Conservation (phyloP, 1,140 invertebrate species). For the Drosophila azteca region DNA sequence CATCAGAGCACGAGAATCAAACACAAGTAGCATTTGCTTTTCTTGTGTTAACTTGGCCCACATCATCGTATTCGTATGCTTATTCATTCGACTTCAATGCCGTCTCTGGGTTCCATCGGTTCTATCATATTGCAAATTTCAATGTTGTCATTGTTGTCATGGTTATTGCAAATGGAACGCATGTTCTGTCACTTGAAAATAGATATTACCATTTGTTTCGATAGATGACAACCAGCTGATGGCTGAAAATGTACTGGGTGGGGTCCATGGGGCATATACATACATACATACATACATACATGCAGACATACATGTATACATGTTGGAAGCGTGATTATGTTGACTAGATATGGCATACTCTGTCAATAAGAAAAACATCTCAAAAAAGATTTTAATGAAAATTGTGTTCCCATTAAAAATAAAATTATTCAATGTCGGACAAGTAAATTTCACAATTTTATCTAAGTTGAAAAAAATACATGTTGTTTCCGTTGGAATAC, state of each 20-base stretch:
- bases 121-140: conserved; percentile 12
- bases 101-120: conserved; percentile 6
- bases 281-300: no score
- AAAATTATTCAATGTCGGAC: no score
- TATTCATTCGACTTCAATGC: conserved; percentile 56
- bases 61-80: conserved; percentile 31
- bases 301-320: no score
- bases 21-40: conserved; percentile 42
- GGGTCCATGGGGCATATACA: conserved; percentile 44
- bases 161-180: conserved; percentile 35
- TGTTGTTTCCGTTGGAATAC: no score
- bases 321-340: neutral
- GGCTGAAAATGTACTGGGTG: conserved; percentile 2
- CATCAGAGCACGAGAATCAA: no score
- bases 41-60: conserved; percentile 67
- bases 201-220: conserved; percentile 56
- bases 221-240: conserved; percentile 31
- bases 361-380: no score
- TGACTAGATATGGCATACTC: no score
- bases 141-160: conserved; percentile 22
- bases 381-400: no score
- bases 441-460: no score
- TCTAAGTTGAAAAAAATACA: no score
- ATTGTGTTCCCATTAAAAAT: no score
- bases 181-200: conserved; percentile 41